A percentile compares a stretch with the other conserved stretches of the same genome.
Conservation (phyloP, 2,797 vertebrate species). For the Sphenodon punctatus region DNA sequence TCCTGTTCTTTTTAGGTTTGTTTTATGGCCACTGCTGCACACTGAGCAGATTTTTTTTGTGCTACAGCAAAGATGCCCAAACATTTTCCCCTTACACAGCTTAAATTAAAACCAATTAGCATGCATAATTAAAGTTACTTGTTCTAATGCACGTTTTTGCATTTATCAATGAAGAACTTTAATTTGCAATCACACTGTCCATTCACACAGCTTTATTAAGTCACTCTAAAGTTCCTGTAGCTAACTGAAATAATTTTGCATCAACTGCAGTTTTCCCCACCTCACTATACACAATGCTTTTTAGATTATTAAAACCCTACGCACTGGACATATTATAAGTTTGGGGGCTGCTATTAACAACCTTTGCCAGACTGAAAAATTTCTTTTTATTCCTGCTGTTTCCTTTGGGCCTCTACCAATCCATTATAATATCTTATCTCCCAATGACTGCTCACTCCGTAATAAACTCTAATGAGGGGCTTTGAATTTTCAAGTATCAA, state of each 20-base stretch:
- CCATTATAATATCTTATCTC: background rate
- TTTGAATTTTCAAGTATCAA: background rate
- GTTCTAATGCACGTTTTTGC: background rate
- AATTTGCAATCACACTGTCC: background rate
- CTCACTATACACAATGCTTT: accelerated
- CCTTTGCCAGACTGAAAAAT: background rate
- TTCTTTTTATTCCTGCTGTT: background rate
- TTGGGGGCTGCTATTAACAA: background rate
- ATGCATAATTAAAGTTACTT: background rate
- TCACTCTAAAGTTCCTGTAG: background rate
- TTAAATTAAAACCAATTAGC: background rate
- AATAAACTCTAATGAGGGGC: background rate
- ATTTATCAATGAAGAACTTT: background rate
- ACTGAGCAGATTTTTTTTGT: no score
- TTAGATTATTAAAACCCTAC: background rate
- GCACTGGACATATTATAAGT: background rate
- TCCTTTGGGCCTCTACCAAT: background rate
- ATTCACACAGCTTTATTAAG: background rate
- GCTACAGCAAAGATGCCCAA: no score
- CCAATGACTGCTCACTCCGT: background rate
- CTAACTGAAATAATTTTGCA: background rate
- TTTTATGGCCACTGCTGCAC: no score
- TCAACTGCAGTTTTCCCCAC: background rate
- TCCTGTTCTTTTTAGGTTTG: no score
- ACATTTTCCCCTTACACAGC: no score